Evolutionary conservation across 2,113 vertebrate species (phyloP).

Genomic region (Embiotoca jacksoni): DNA sequence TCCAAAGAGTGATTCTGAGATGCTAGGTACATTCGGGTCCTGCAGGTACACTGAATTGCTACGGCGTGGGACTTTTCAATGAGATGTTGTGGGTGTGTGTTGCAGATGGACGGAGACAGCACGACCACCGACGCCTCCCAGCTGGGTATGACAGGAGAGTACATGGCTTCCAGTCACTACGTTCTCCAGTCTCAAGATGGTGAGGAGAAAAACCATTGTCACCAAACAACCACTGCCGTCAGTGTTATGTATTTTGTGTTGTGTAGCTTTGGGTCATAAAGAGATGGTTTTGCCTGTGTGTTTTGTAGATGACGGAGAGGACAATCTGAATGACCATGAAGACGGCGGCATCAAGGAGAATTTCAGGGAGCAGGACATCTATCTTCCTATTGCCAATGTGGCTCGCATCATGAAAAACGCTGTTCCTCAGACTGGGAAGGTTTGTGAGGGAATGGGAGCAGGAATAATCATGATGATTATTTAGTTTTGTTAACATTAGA

Average conservation of each 20-base stretch:
- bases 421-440: constrained; percentile 98
- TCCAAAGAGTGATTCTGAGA: neutral
- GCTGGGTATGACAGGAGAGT: constrained; percentile 95
- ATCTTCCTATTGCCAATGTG: constrained; percentile 98
- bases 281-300: neutral
- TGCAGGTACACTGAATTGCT: neutral
- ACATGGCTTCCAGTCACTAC: constrained; percentile 94
- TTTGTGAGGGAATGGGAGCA: constrained; percentile 52
- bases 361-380: constrained; percentile 98
- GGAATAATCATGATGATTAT: too few species aligned
- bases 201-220: constrained; percentile 69
- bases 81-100: constrained; percentile 9
- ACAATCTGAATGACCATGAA: constrained; percentile 95
- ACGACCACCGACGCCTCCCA: constrained; percentile 97
- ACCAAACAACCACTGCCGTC: neutral
- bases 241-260: too few species aligned
- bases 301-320: constrained; percentile 87
- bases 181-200: constrained; percentile 97
- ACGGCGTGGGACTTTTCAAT: neutral
- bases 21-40: neutral
- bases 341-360: constrained; percentile 96
- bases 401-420: constrained; percentile 99
- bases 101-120: constrained; percentile 96
- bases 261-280: too few species aligned
- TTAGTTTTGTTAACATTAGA: too few species aligned